Conservation (phyloP, 1,140 invertebrate genomes). For the Samia ricini region DNA sequence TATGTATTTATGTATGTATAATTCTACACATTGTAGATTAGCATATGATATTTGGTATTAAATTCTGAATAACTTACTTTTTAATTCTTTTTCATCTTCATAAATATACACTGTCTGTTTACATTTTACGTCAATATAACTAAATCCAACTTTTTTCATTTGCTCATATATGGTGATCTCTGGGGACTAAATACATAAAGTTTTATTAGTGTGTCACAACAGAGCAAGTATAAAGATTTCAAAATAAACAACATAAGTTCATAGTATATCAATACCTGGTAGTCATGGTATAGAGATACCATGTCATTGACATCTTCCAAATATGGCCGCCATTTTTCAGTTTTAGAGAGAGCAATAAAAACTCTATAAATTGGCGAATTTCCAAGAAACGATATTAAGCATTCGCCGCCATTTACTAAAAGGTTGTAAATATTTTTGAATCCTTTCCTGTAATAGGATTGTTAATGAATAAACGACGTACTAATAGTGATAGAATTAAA, state of each 20-base stretch:
- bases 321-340: neutral
- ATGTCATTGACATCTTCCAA: neutral
- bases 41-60: too few relatives aligned
- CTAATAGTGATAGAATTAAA: too few relatives aligned
- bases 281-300: neutral
- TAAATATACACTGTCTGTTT: constrained; percentile 15
- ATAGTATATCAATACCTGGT: neutral
- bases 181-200: constrained; percentile 10
- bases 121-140: constrained; percentile 13
- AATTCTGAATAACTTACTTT: constrained; percentile 9
- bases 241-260: neutral
- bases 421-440: constrained; percentile 7
- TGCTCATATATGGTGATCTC: constrained; percentile 13
- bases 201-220: neutral
- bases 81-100: constrained; percentile 13
- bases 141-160: constrained; percentile 18
- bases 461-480: too few relatives aligned
- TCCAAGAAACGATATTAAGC: neutral
- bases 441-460: constrained; percentile 5
- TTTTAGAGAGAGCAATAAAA: neutral
- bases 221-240: neutral
- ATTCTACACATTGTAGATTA: too few relatives aligned
- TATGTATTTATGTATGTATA: too few relatives aligned
- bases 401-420: constrained; percentile 1
- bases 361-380: constrained; percentile 1